phyloP scores from a whole-genome alignment of 1,140 invertebrate genomes.

The Drosophila subobscura region DNA sequence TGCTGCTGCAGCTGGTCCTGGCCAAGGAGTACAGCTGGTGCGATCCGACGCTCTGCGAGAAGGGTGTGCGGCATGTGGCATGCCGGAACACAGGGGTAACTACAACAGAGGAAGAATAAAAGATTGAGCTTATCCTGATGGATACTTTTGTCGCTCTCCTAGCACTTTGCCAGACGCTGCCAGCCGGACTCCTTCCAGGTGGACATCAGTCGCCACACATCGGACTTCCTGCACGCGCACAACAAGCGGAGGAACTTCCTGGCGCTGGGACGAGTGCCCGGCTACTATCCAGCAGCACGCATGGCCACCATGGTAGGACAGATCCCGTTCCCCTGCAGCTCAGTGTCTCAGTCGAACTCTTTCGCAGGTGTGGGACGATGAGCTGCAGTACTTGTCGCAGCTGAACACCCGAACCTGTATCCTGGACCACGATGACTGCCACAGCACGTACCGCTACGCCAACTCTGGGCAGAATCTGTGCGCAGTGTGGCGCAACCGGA shows the following conservation, averaged over 20 bases:
- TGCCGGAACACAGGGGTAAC: constrained; percentile 76
- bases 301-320: constrained; percentile 82
- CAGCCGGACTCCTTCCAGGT: constrained; percentile 71
- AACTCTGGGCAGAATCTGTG: constrained; percentile 77
- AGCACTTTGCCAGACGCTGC: constrained; percentile 69
- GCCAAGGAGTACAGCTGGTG: constrained; percentile 68
- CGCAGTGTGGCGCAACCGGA: constrained; percentile 66
- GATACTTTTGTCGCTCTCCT: constrained; percentile 4
- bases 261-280: constrained; percentile 69
- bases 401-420: constrained; percentile 76
- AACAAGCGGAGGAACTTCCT: constrained; percentile 76
- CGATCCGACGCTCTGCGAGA: constrained; percentile 62
- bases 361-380: constrained; percentile 78
- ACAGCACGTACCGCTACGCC: constrained; percentile 75
- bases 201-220: constrained; percentile 63
- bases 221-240: constrained; percentile 70
- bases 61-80: constrained; percentile 63
- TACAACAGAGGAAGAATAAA: neutral
- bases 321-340: neutral
- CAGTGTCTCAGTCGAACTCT: neutral
- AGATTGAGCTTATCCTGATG: neutral
- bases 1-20: constrained; percentile 38
- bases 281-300: constrained; percentile 74
- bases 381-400: constrained; percentile 75
- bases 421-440: constrained; percentile 79